These are phyloP conservation scores for Acrocephalus kingi DNA, from an alignment of 2,113 vertebrate genomes.

Conservation along the genomic window DNA sequence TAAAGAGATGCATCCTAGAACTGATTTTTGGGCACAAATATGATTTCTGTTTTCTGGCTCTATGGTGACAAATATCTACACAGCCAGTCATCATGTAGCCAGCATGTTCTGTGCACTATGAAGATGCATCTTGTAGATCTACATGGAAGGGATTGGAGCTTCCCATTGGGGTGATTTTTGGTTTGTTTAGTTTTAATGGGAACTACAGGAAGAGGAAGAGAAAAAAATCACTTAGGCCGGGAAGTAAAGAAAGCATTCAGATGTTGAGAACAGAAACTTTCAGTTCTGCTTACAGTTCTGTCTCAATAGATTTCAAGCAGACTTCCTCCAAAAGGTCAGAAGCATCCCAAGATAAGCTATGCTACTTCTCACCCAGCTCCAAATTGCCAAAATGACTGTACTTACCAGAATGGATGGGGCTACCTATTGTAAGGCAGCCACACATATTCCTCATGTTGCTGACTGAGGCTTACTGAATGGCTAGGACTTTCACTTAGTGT, in stretches of 20 bases:
- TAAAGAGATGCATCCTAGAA: neutral
- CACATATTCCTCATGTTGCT: neutral
- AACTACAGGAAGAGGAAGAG: neutral
- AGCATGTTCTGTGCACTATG: fast-evolving
- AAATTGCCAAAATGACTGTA: neutral
- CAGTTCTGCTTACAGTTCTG: neutral
- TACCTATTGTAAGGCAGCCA: neutral
- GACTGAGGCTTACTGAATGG: neutral
- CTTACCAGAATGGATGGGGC: neutral
- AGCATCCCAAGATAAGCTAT: neutral
- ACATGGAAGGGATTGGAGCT: neutral
- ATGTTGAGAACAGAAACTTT: neutral
- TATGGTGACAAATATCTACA: neutral
- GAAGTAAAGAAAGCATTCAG: neutral
- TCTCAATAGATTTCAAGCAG: neutral
- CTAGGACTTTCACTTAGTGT: neutral
- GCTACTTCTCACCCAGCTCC: neutral
- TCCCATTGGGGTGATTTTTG: neutral
- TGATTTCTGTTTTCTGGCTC: neutral
- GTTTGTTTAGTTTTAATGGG: neutral
- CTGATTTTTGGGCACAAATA: neutral
- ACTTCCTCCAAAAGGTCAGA: neutral
- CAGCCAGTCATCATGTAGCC: neutral
- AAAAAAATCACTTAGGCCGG: neutral
- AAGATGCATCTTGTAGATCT: neutral